phyloP scores from a whole-genome alignment of 2,888 invertebrate species.

The Choristoneura rosaceana region DNA sequence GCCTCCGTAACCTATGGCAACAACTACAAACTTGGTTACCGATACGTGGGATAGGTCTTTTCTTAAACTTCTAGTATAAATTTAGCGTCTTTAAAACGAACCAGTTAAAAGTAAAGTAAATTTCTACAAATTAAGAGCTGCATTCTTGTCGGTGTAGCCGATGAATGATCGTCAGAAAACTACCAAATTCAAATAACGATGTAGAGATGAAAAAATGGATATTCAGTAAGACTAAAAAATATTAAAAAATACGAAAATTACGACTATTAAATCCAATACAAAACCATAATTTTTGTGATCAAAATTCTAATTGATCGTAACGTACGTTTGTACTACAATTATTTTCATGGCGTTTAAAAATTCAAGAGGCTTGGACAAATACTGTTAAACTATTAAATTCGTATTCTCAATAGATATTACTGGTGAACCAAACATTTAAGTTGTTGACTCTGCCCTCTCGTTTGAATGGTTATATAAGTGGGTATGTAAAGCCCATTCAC shows the following conservation, averaged over 20 bases:
- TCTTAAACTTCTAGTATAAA: not conserved
- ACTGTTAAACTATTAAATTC: not conserved
- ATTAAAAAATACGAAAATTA: too few species aligned
- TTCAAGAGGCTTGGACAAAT: not conserved
- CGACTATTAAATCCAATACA: too few species aligned
- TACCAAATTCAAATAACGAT: too few species aligned
- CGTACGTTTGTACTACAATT: too few species aligned
- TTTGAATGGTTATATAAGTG: conserved; percentile 57
- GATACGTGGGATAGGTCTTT: conserved; percentile 10
- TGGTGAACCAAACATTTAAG: conserved; percentile 52
- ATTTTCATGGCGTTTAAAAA: too few species aligned
- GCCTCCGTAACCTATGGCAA: conserved; percentile 39
- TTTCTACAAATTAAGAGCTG: too few species aligned
- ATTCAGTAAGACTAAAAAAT: too few species aligned
- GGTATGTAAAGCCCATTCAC: conserved; percentile 54
- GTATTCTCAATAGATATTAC: conserved; percentile 24
- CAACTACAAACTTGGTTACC: conserved; percentile 28
- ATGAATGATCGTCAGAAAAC: too few species aligned
- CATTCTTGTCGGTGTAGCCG: too few species aligned
- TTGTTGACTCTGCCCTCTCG: conserved; percentile 68
- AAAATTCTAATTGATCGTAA: too few species aligned
- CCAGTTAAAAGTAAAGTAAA: not conserved
- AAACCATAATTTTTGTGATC: too few species aligned
- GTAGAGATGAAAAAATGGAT: too few species aligned
- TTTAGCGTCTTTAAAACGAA: not conserved